Evolutionary conservation across 2,888 invertebrate species (phyloP).

Genomic region (Digitonthophagus gazella): DNA sequence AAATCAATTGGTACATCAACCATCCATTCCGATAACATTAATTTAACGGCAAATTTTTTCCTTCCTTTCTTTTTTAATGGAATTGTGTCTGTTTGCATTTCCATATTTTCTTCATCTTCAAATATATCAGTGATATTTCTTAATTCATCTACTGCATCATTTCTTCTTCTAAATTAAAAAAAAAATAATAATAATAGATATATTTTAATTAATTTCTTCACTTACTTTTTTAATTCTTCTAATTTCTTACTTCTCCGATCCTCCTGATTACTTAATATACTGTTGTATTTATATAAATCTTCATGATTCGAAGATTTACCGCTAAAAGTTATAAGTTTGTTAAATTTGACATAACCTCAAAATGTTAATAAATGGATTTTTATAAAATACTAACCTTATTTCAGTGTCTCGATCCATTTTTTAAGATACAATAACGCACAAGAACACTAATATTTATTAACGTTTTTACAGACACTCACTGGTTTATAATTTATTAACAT

Average conservation of each 20-base stretch:
- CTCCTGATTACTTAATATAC: constrained; percentile 34
- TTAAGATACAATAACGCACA: not conserved
- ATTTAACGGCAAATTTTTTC: constrained; percentile 51
- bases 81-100: constrained; percentile 40
- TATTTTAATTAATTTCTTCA: constrained; percentile 18
- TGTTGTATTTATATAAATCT: constrained; percentile 28
- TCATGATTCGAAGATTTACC: constrained; percentile 13
- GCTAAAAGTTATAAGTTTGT: not conserved
- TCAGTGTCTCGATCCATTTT: not conserved
- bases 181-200: constrained; percentile 11
- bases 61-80: constrained; percentile 37
- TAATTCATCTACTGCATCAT: constrained; percentile 52
- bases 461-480: not conserved
- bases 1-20: constrained; percentile 79
- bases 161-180: constrained; percentile 52
- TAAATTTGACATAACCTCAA: not conserved
- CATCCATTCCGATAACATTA: constrained; percentile 95
- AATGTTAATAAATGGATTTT: not conserved
- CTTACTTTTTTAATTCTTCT: constrained; percentile 60
- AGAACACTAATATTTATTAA: not conserved
- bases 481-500: not conserved
- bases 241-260: constrained; percentile 57
- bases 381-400: too few species aligned
- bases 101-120: constrained; percentile 40
- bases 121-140: constrained; percentile 57